Conservation (phyloP, 2,797 vertebrate genomes). For the Amblyraja radiata region DNA sequence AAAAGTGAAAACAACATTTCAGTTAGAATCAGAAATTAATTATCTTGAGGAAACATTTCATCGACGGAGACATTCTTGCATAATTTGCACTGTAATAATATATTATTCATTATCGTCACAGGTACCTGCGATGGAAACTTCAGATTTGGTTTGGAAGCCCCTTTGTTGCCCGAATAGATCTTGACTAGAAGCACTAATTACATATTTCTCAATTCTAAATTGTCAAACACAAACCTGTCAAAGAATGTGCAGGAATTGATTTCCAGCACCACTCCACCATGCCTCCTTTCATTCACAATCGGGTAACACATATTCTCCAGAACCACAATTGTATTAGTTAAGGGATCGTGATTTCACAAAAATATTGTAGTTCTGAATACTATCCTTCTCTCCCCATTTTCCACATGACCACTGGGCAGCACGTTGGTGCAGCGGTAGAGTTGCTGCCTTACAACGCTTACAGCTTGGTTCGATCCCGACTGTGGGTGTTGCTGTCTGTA, state of each 20-base stretch:
- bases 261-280: neutral
- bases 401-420: neutral
- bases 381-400: neutral
- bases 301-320: neutral
- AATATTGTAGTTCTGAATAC: neutral
- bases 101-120: neutral
- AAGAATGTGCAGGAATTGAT: neutral
- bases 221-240: slow-evolving; percentile 5
- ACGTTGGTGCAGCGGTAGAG: too few species aligned
- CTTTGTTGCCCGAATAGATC: neutral
- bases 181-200: slow-evolving; percentile 19
- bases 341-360: neutral
- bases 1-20: neutral
- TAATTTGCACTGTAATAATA: neutral
- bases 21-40: neutral
- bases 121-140: neutral
- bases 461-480: too few species aligned
- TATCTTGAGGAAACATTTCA: neutral
- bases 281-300: neutral
- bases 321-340: neutral
- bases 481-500: too few species aligned
- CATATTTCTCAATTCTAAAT: slow-evolving; percentile 29
- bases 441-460: too few species aligned
- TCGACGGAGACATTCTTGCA: neutral
- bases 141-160: neutral